Percentiles rank a stretch among this genome's conserved stretches.
These are phyloP conservation scores for Unio pictorum DNA, from an alignment of 2,888 invertebrate genomes.

Conservation along the genomic window DNA sequence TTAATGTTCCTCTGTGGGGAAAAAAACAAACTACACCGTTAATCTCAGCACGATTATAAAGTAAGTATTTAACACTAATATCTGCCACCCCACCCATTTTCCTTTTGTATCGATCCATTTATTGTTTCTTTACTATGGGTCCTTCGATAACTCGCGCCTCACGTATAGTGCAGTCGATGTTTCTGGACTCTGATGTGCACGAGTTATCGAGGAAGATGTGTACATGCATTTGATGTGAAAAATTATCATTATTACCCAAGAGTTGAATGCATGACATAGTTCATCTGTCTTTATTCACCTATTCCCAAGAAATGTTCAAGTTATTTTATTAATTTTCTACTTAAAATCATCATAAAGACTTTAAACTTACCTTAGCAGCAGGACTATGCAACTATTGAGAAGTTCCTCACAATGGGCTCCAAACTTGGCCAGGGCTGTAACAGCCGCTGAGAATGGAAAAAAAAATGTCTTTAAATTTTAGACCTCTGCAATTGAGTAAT, in stretches of 20 bases:
- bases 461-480: not conserved
- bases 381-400: conserved; percentile 86
- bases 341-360: not conserved
- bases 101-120: too few relatives aligned
- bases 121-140: too few relatives aligned
- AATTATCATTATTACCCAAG: not conserved
- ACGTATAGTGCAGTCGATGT: too few relatives aligned
- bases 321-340: not conserved
- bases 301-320: not conserved
- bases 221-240: not conserved
- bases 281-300: not conserved
- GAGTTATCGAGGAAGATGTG: too few relatives aligned
- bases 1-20: too few relatives aligned
- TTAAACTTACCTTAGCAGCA: conserved; percentile 64
- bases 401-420: conserved; percentile 95
- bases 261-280: not conserved
- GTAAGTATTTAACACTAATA: too few relatives aligned
- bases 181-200: too few relatives aligned
- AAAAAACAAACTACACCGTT: too few relatives aligned
- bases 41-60: too few relatives aligned
- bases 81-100: too few relatives aligned
- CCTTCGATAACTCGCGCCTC: too few relatives aligned
- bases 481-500: too few relatives aligned
- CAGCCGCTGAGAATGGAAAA: conserved; percentile 80
- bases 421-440: conserved; percentile 97